Base-by-base conservation (phyloP, 2,113 vertebrate genomes). In the Grallaria varia region DNA sequence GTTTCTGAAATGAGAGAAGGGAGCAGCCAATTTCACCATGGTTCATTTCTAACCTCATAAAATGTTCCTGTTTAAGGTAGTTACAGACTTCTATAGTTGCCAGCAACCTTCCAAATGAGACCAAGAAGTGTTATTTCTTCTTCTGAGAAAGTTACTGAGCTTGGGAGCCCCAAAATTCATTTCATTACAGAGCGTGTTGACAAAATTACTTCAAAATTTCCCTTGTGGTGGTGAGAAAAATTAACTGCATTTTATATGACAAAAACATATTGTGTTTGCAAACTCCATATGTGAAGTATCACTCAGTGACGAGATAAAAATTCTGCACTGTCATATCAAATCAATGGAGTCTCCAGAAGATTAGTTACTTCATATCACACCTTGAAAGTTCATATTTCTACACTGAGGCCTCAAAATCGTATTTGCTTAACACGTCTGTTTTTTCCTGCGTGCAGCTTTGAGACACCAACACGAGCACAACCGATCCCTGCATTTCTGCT, bases 121-220 rank as follows among this genome's bases (percentile, higher is more conserved):
- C 68, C 86, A 87, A 86, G 92, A 81, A 91, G 40, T 25, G 45
- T 59, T 94, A 92, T 94, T 95, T 91, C 64, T 86, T 87, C 86
- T 87, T 73, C 49, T 66, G 25, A 53, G 15, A 60, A 87, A 95
- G 67, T 69, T 81, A 84, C 72, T 39, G n/a, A 93, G 33, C 27
- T n/a, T 92, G 73, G 62, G 64, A 95, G 90, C 68, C 75, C 67
- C 79, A 59, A 93, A 92, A 80, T 78, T 77, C 39, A 93, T 96
- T 97, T 97, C 20, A 64, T 94, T 96, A 90, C 64, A 62, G 68
- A 94, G n/a, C 37, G 50, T 66, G 87, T 67, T 92, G 79, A 96
- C 75, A 89, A 90, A 96, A 94, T 96, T 93, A 96, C 75, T 77
- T 67, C 81, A 86, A 53, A 84, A 95, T 96, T 97, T 97, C 91